A percentile compares a stretch with the other conserved stretches of the same genome.
phyloP scores from a whole-genome alignment of 1,140 invertebrate species.

The Pissodes strobi region DNA sequence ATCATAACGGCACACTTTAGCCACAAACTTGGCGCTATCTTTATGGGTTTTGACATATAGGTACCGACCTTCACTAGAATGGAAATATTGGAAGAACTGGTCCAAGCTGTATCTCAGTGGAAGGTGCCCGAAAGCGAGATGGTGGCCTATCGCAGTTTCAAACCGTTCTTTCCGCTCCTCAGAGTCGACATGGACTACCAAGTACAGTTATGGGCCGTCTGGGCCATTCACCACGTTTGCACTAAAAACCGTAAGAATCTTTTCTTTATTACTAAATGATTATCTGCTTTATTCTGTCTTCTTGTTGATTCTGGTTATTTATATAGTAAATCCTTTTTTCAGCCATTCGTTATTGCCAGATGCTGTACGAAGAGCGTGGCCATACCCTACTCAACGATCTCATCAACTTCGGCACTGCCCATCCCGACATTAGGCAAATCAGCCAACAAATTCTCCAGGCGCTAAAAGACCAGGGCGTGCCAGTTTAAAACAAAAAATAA shows the following conservation, averaged over 20 bases:
- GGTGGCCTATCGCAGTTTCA: constrained; percentile 84
- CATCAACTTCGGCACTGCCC: constrained; percentile 51
- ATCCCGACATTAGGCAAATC: constrained; percentile 56
- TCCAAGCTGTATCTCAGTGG: constrained; percentile 69
- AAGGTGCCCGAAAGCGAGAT: constrained; percentile 76
- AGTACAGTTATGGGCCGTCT: constrained; percentile 81
- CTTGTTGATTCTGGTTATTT: neutral
- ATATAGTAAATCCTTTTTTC: constrained; percentile 43
- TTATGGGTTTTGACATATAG: too few species aligned
- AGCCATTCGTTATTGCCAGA: constrained; percentile 75
- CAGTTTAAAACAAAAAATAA: constrained; percentile 4
- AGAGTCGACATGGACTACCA: constrained; percentile 64
- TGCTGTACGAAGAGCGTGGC: constrained; percentile 70
- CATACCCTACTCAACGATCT: constrained; percentile 60
- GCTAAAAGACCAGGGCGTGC: constrained; percentile 13
- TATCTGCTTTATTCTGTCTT: neutral
- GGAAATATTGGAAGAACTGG: constrained; percentile 64
- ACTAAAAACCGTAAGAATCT: constrained; percentile 78
- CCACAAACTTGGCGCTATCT: too few species aligned
- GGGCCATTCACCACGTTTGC: constrained; percentile 84
- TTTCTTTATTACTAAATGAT: too few species aligned
- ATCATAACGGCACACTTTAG: too few species aligned
- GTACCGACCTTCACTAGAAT: constrained; percentile 49
- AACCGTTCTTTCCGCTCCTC: constrained; percentile 79
- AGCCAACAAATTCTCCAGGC: constrained; percentile 58